Base-by-base conservation (phyloP, 2,797 vertebrate genomes). In the Vultur gryphus region DNA sequence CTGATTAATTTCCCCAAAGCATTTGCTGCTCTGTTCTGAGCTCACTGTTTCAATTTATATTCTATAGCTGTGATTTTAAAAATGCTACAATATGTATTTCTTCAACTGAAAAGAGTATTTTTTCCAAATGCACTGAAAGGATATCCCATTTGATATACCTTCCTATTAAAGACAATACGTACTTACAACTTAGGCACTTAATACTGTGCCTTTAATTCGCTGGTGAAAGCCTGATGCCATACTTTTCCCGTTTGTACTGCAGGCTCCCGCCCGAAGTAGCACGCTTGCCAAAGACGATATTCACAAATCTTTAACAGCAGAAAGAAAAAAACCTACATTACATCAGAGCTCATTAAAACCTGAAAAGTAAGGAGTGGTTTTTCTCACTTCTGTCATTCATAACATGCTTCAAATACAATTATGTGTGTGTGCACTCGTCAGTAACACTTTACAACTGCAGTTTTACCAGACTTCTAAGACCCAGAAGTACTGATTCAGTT, bases 271-370 rank as follows among this genome's bases (percentile, higher is more conserved):
- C 65, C 7, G 8, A 33, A 81, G 80, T 52, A 75, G 52, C 58
- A 55, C 67, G 57, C 69, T 87, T 96, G 94, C 85, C 92, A 92
- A 96, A 94, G 97, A 92, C 1, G 19, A 94, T 96, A 97, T 88
- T 95, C 80, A 89, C 55, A 73, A 43, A 92, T 62, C 72, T 95
- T 95, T 92, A 76, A 90, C 84, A 88, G 54, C 15, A 87, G 35
- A 85, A 84, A 87, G 65, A 73, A 92, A 73, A 70, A 89, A 66
- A 55, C 10, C 41, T 48, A 25, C 78, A 83, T 96, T 97, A 88
- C 78, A 93, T 93, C 86, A 97, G 84, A 91, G 33, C 61, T 69
- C 66, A 86, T 96, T 97, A 97, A 97, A 96, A 88, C 94, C 21
- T 67, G 44, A 93, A 96, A 95, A 86, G 29, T 65, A 75, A 91